phyloP scores from a whole-genome alignment of 2,113 vertebrate species.

The Cinclus mexicanus region DNA sequence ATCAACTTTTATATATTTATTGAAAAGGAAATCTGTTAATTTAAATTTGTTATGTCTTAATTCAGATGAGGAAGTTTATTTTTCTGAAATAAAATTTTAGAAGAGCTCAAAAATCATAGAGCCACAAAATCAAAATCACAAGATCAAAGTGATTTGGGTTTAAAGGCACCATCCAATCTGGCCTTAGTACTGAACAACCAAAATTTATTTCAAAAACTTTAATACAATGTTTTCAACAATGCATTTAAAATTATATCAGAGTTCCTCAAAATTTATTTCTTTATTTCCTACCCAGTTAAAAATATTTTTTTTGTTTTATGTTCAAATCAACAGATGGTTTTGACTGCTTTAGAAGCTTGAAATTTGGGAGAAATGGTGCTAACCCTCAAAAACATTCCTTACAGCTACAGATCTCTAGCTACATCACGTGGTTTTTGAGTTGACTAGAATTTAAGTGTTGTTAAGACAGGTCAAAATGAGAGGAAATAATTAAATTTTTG shows the following conservation, averaged over 20 bases:
- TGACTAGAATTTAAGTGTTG: neutral
- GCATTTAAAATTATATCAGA: neutral
- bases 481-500: neutral
- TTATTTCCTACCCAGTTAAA: neutral
- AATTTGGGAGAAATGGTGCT: neutral
- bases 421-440: neutral
- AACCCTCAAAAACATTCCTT: neutral
- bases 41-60: neutral
- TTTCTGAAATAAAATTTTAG: neutral
- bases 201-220: neutral
- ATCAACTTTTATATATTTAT: neutral
- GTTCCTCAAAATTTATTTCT: neutral
- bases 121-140: neutral
- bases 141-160: neutral
- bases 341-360: neutral
- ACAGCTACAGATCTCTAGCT: neutral
- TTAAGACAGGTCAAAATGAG: neutral
- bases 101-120: neutral
- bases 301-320: neutral
- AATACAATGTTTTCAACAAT: neutral
- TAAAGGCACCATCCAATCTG: neutral
- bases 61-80: neutral
- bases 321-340: neutral
- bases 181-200: neutral
- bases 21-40: neutral